Conservation (phyloP, 2,113 vertebrate species). For the Stigmatopora argus region DNA sequence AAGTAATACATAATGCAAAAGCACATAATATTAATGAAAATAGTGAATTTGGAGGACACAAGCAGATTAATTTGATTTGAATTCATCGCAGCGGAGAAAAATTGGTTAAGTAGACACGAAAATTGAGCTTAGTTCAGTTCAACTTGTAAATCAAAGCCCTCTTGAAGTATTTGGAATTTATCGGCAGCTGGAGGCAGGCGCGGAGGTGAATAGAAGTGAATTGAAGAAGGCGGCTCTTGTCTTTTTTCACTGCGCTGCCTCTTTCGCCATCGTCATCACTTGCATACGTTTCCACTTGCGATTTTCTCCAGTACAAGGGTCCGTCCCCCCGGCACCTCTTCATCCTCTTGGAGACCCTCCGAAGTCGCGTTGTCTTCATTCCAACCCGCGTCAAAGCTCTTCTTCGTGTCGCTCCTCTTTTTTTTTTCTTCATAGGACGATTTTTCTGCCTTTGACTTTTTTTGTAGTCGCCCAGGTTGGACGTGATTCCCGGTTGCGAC, state of each 20-base stretch:
- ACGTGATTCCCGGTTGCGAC: conserved; percentile 1
- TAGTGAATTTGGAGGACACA: no score
- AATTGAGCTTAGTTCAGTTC: no score
- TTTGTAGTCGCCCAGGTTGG: conserved; percentile 6
- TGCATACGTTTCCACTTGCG: background rate
- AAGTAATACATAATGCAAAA: no score
- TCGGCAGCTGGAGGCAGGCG: no score
- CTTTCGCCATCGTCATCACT: background rate
- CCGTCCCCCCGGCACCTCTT: background rate
- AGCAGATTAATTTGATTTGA: no score
- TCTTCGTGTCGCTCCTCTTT: background rate
- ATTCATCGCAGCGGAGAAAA: no score
- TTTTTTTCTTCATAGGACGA: conserved; percentile 3
- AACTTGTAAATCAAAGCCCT: no score
- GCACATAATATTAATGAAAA: no score
- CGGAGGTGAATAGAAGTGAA: background rate
- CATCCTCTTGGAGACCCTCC: background rate
- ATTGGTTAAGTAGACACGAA: no score
- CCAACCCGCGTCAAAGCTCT: conserved; percentile 44
- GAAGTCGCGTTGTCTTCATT: background rate
- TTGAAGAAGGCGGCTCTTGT: background rate
- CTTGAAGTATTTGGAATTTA: no score
- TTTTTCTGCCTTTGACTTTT: conserved; percentile 26
- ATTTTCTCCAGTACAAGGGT: background rate
- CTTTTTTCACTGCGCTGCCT: background rate